Conservation (phyloP, 2,797 vertebrate species). For the Pithecia hirsuta region DNA sequence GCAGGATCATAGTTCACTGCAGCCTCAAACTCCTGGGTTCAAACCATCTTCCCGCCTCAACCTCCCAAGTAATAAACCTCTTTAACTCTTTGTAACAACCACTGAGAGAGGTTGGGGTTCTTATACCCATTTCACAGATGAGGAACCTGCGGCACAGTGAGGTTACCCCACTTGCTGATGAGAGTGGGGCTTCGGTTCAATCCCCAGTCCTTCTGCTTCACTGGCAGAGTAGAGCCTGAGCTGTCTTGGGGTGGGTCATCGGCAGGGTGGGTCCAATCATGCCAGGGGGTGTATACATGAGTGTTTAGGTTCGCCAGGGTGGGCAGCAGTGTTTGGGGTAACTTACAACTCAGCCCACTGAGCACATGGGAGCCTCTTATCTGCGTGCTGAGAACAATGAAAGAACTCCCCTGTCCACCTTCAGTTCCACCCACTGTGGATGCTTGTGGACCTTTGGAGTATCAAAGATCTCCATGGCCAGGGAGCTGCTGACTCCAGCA, state of each 20-base stretch:
- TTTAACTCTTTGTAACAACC: background rate
- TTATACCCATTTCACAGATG: background rate
- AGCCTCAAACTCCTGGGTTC: background rate
- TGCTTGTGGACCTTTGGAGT: background rate
- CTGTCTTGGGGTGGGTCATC: background rate
- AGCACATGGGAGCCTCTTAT: background rate
- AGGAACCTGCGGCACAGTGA: background rate
- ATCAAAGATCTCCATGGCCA: background rate
- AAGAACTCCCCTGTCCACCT: background rate
- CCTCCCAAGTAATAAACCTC: background rate
- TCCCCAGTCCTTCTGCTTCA: background rate
- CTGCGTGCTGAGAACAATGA: background rate
- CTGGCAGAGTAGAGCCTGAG: background rate
- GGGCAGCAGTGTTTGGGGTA: too few relatives aligned
- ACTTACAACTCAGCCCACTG: background rate
- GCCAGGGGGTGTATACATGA: rapidly evolving
- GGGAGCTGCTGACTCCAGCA: background rate
- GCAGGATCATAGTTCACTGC: background rate
- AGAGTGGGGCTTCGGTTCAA: background rate
- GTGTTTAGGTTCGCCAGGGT: background rate
- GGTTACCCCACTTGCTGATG: background rate
- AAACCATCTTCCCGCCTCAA: background rate
- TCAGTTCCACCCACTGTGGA: rapidly evolving
- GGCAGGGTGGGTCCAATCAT: too few relatives aligned
- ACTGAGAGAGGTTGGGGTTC: background rate